phyloP scores from a whole-genome alignment of 1,140 invertebrate species.

The Lerema accius region DNA sequence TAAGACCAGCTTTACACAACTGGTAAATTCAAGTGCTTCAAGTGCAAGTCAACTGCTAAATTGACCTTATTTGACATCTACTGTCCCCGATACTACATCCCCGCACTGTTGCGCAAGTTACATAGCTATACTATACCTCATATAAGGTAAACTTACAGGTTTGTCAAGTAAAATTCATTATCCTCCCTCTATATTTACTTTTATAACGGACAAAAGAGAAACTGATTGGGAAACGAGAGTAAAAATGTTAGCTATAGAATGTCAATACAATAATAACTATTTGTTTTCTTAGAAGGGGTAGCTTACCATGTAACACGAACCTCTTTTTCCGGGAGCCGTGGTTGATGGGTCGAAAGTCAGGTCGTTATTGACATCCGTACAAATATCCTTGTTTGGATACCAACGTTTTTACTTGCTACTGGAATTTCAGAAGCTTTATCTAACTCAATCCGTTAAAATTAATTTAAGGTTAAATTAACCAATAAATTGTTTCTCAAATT shows the following conservation, averaged over 20 bases:
- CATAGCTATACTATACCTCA: too few relatives aligned
- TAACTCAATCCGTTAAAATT: too few relatives aligned
- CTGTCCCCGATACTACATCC: too few relatives aligned
- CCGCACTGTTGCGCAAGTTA: too few relatives aligned
- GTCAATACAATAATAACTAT: constrained; percentile 48
- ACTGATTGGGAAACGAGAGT: constrained; percentile 44
- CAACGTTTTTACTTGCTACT: constrained; percentile 53
- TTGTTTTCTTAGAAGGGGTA: constrained; percentile 69
- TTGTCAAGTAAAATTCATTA: background rate
- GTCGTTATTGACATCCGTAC: constrained; percentile 71
- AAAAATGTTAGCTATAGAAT: constrained; percentile 44
- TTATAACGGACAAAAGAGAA: constrained; percentile 8
- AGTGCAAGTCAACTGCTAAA: too few relatives aligned
- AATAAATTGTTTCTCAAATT: too few relatives aligned
- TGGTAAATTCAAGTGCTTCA: too few relatives aligned
- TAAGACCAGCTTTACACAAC: too few relatives aligned
- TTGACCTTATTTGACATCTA: too few relatives aligned
- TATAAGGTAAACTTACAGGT: background rate
- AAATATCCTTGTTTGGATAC: constrained; percentile 55
- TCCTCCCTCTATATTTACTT: background rate
- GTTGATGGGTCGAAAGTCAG: constrained; percentile 67
- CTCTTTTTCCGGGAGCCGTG: constrained; percentile 65
- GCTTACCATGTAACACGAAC: constrained; percentile 65
- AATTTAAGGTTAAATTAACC: too few relatives aligned
- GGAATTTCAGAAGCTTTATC: constrained; percentile 39